Conservation (phyloP, 1,140 invertebrate species). For the Diorhabda elongata region DNA sequence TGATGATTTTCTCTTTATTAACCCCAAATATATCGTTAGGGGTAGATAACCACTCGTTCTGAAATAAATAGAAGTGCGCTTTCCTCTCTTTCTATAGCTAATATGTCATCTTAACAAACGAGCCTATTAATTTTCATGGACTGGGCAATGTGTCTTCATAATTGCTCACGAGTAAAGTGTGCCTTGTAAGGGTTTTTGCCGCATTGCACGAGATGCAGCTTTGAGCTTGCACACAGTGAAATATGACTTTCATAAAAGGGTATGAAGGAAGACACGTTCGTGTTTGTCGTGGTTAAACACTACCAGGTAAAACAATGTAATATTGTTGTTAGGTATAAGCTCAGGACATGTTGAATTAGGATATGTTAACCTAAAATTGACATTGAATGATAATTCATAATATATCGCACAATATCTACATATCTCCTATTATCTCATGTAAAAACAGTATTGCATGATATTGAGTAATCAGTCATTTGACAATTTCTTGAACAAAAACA, state of each 20-base stretch:
- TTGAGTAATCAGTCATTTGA: too few relatives aligned
- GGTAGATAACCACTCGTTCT: not conserved
- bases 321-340: not conserved
- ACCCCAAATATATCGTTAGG: not conserved
- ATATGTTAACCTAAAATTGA: not conserved
- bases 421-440: too few relatives aligned
- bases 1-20: too few relatives aligned
- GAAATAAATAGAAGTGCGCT: constrained; percentile 3
- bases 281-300: constrained; percentile 1
- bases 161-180: constrained; percentile 5
- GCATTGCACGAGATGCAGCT: constrained; percentile 6
- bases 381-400: not conserved
- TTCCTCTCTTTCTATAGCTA: not conserved
- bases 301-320: not conserved
- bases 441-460: too few relatives aligned
- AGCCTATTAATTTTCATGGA: constrained; percentile 14
- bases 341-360: not conserved
- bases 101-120: constrained; percentile 13
- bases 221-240: not conserved
- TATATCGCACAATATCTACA: too few relatives aligned
- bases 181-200: not conserved
- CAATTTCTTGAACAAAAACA: too few relatives aligned
- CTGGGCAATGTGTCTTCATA: constrained; percentile 11
- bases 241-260: constrained; percentile 5
- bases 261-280: not conserved